Evolutionary conservation across 1,140 invertebrate species (phyloP).

Genomic region (Hydropsyche tenuis): DNA sequence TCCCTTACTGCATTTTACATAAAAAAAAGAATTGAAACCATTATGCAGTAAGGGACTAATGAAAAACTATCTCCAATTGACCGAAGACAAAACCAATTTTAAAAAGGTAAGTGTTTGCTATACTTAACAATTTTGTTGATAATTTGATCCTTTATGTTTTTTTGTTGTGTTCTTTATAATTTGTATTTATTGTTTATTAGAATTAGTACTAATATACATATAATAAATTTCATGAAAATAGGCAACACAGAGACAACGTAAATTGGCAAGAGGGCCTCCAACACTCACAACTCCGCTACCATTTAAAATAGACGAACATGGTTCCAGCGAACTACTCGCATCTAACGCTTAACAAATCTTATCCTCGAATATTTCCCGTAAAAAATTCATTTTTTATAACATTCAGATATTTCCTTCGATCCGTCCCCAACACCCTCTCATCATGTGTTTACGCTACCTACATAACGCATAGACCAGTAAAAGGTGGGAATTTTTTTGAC

Average conservation of each 20-base stretch:
- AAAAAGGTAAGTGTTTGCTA: no score
- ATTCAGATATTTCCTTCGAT: constrained; percentile 12
- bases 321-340: constrained; percentile 57
- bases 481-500: constrained; percentile 37
- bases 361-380: neutral
- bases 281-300: constrained; percentile 59
- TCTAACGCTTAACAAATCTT: constrained; percentile 41
- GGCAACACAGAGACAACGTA: constrained; percentile 51
- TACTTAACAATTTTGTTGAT: no score
- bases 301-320: constrained; percentile 64
- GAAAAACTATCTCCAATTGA: no score
- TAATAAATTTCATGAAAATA: constrained; percentile 38
- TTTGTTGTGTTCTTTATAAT: no score
- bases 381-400: neutral
- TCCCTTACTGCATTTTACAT: no score
- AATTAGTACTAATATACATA: constrained; percentile 19
- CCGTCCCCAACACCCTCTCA: constrained; percentile 4
- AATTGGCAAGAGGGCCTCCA: constrained; percentile 57
- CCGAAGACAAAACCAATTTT: no score
- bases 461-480: constrained; percentile 29
- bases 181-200: neutral
- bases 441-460: constrained; percentile 28
- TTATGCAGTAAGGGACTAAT: no score
- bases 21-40: no score
- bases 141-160: no score